Evolutionary conservation across 1,140 invertebrate genomes (phyloP).

Genomic region (Homalodisca vitripennis): DNA sequence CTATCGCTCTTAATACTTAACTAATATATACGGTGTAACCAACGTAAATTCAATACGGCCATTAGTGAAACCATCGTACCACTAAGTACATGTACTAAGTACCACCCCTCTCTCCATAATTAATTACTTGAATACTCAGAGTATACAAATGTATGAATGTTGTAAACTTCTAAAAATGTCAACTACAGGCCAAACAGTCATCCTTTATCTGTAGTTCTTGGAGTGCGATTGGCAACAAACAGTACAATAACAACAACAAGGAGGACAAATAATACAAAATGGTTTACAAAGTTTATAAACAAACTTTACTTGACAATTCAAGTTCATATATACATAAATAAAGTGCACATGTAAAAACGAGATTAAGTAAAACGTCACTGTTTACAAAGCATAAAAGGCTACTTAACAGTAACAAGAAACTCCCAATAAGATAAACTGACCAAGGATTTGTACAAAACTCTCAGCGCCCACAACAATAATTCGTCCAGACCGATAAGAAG

Average conservation of each 20-base stretch:
- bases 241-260: background rate
- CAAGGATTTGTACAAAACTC: constrained; percentile 18
- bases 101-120: too few relatives aligned
- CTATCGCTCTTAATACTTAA: too few relatives aligned
- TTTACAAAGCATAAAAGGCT: constrained; percentile 16
- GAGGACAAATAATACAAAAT: background rate
- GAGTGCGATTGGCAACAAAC: background rate
- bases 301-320: constrained; percentile 23
- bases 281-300: constrained; percentile 25
- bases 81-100: too few relatives aligned
- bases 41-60: too few relatives aligned
- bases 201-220: background rate
- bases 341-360: constrained; percentile 22
- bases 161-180: too few relatives aligned
- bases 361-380: constrained; percentile 8
- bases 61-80: too few relatives aligned
- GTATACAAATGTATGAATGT: too few relatives aligned
- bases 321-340: constrained; percentile 26
- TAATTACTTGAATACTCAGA: too few relatives aligned
- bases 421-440: constrained; percentile 18
- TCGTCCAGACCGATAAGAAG: constrained; percentile 16
- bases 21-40: too few relatives aligned
- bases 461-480: constrained; percentile 14
- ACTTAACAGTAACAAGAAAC: constrained; percentile 15
- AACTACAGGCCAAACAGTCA: too few relatives aligned